These are phyloP conservation scores for Hymenopus coronatus DNA, from an alignment of 2,888 invertebrate species.

Conservation along the genomic window DNA sequence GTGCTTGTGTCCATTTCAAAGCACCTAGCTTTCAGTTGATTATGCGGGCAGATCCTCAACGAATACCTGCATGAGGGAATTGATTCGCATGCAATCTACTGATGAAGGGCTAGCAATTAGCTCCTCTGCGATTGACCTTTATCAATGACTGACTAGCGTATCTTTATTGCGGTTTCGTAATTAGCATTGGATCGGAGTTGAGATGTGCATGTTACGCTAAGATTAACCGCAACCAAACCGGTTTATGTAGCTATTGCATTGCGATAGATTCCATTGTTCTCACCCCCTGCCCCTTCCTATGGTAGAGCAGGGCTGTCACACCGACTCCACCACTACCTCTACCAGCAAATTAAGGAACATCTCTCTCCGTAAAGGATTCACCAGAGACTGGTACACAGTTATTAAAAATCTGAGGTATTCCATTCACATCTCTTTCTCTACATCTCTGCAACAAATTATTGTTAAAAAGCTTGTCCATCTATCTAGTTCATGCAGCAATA, in stretches of 20 bases:
- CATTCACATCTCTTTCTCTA: too few relatives aligned
- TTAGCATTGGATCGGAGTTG: not conserved
- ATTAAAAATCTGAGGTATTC: too few relatives aligned
- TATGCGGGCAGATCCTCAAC: not conserved
- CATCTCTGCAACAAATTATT: too few relatives aligned
- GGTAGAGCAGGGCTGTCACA: not conserved
- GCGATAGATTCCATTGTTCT: not conserved
- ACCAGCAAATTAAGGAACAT: not conserved
- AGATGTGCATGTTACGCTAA: not conserved
- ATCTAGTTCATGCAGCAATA: too few relatives aligned
- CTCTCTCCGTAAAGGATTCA: too few relatives aligned
- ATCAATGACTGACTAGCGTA: not conserved
- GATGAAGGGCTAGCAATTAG: not conserved
- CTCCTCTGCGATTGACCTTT: not conserved
- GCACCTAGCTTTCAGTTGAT: not conserved
- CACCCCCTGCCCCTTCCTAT: not conserved
- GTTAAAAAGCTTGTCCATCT: too few relatives aligned
- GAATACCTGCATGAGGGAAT: not conserved
- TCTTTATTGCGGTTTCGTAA: not conserved
- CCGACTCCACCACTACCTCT: not conserved
- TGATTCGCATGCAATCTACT: not conserved
- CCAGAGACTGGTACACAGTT: too few relatives aligned
- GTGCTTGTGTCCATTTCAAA: not conserved
- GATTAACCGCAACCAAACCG: not conserved
- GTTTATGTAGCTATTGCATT: not conserved